Base-by-base conservation (phyloP, 1,140 invertebrate species). In the Cotesia typhae region DNA sequence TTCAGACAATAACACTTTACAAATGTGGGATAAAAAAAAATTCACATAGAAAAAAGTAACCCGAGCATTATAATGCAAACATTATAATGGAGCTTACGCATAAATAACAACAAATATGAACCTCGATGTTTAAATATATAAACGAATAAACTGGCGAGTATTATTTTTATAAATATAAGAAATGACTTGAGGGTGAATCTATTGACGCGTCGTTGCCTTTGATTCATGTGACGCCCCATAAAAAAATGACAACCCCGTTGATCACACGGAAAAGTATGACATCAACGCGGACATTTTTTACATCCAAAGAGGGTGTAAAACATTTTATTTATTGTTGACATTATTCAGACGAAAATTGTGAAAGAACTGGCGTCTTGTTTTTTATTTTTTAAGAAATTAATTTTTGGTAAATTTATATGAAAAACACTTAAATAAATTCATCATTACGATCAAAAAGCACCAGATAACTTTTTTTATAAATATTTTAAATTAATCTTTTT, bases 251-350 rank as follows among this genome's bases (percentile, higher is more conserved):
- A n/a, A 6, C 53, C 53, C 17, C 12, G 38, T 71, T 61, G 47
- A 74, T 71, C 72, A 65, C n/a, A 14, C 53, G 17, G 17, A 55
- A 55, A 55, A 36, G 67, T 37, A 64, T 41, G 61, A 66, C 65
- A 55, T 55, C 17, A 55, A 5, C 10, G n/a, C n/a, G 12, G 63
- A 61, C 64, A 66, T 55, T 38, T 37, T 73, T 74, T 59, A 41
- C 52, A 66, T 65, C 17, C 36, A n/a, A 35, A 57, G 67, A 59
- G 67, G 41, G 3, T 17, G n/a, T 41, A 14, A 59, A 59, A 55
- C 17, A 55, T n/a, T 12, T 12, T 55, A 55, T 55, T 55, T 55
- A 55, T 55, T 55, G 12, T 14, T n/a, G 10, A 5, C 17, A 17
- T 55, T 17, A n/a, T 17, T 55, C 28, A 37, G 10, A 61, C 41